These are phyloP conservation scores for Hemicordylus capensis DNA, from an alignment of 2,113 vertebrate genomes.

Conservation along the genomic window DNA sequence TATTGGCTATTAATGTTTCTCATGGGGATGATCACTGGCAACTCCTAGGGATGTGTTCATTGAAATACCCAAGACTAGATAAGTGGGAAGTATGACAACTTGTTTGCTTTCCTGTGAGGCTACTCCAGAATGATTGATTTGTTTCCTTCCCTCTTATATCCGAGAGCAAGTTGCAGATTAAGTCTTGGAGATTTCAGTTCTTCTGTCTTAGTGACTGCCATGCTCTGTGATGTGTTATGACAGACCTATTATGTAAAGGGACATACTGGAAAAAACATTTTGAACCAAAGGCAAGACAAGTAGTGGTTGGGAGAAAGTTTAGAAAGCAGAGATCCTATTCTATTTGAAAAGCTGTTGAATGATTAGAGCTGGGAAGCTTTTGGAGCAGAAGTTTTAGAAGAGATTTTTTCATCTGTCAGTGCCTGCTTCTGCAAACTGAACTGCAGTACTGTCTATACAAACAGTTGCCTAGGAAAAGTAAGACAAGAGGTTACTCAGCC, in stretches of 20 bases:
- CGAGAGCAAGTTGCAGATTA: background rate
- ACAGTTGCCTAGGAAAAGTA: conserved; percentile 1
- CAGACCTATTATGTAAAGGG: conserved; percentile 54
- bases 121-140: background rate
- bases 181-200: background rate
- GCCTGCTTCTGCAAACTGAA: background rate
- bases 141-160: background rate
- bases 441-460: background rate
- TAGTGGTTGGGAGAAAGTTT: background rate
- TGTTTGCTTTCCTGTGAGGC: too few species aligned
- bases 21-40: background rate
- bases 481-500: conserved; percentile 16
- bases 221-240: conserved; percentile 31
- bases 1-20: background rate
- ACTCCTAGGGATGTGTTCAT: background rate
- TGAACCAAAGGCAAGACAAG: background rate
- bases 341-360: background rate
- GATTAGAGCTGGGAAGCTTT: background rate
- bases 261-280: conserved; percentile 43
- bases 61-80: background rate
- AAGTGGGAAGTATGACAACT: background rate
- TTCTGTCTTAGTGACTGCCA: background rate
- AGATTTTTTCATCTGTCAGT: conserved; percentile 1
- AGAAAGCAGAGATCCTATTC: background rate
- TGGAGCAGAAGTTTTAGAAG: background rate